These are phyloP conservation scores for Dorcus hopei DNA, from an alignment of 2,888 invertebrate species.

Conservation along the genomic window DNA sequence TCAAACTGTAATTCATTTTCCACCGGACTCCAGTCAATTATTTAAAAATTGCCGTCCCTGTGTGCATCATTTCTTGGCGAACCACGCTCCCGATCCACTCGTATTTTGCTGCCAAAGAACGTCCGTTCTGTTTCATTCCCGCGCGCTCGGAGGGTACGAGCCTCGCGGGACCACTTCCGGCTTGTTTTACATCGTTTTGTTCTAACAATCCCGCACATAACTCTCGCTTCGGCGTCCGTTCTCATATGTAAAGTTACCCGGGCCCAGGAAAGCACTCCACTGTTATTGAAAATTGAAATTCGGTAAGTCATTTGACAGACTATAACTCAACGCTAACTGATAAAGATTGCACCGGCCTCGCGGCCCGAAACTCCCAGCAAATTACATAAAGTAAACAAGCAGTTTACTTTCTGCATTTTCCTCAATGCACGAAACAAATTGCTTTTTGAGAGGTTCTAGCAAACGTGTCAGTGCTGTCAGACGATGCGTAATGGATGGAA, in stretches of 20 bases:
- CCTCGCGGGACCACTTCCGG: slow-evolving; percentile 47
- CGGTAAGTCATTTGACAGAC: slow-evolving; percentile 45
- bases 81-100: slow-evolving; percentile 47
- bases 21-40: slow-evolving; percentile 55
- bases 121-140: slow-evolving; percentile 31
- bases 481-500: slow-evolving; percentile 29
- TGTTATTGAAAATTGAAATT: slow-evolving; percentile 51
- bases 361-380: slow-evolving; percentile 22
- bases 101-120: slow-evolving; percentile 48
- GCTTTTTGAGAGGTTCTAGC: slow-evolving; percentile 28
- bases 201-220: slow-evolving; percentile 51
- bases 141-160: slow-evolving; percentile 36
- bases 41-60: slow-evolving; percentile 54
- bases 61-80: slow-evolving; percentile 49
- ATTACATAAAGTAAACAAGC: slow-evolving; percentile 26
- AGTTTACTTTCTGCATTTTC: slow-evolving; percentile 25
- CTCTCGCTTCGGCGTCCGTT: slow-evolving; percentile 32
- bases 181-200: slow-evolving; percentile 55
- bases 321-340: slow-evolving; percentile 46
- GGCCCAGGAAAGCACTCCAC: slow-evolving; percentile 35
- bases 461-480: slow-evolving; percentile 29
- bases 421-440: slow-evolving; percentile 26
- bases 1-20: slow-evolving; percentile 52
- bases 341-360: slow-evolving; percentile 34
- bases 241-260: slow-evolving; percentile 24